Percentiles rank a stretch among this genome's conserved stretches.
Evolutionary conservation across 2,797 vertebrate genomes (phyloP).

Genomic region (Crocodylus rhombifer): DNA sequence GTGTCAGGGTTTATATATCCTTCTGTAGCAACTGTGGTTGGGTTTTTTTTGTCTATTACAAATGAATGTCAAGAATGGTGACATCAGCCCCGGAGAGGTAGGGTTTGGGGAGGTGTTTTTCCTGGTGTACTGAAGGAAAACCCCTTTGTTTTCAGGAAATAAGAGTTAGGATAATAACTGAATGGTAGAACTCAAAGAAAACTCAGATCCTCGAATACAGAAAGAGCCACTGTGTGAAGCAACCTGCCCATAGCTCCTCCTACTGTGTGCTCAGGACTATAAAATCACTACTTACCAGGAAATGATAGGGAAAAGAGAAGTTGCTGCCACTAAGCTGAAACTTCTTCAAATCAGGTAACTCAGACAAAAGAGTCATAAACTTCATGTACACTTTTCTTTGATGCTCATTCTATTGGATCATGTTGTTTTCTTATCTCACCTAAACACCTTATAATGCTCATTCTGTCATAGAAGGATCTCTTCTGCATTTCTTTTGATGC

Average conservation of each 20-base stretch:
- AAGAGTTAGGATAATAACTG: conserved; percentile 37
- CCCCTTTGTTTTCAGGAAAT: conserved; percentile 30
- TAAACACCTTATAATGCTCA: not conserved
- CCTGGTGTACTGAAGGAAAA: conserved; percentile 22
- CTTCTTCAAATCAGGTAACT: conserved; percentile 72
- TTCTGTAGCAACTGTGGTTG: conserved; percentile 63
- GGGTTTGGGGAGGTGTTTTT: conserved; percentile 61
- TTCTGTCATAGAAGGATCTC: not conserved
- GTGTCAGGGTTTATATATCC: conserved; percentile 70
- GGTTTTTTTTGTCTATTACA: conserved; percentile 23
- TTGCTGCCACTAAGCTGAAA: conserved; percentile 51
- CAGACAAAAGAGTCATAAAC: conserved; percentile 8
- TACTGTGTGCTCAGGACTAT: conserved; percentile 47
- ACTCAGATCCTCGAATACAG: conserved; percentile 7
- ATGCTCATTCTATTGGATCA: conserved; percentile 16
- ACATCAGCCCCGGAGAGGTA: conserved; percentile 67
- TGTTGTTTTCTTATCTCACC: not conserved
- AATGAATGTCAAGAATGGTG: conserved; percentile 61
- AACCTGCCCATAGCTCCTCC: conserved; percentile 56
- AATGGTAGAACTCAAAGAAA: conserved; percentile 46
- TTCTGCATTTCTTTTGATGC: not conserved
- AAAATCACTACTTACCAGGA: conserved; percentile 70
- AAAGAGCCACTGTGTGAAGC: conserved; percentile 65
- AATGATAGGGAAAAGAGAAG: conserved; percentile 73
- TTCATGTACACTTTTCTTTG: not conserved